Evolutionary conservation across 2,113 vertebrate species (phyloP).

Genomic region (Salvator merianae): DNA sequence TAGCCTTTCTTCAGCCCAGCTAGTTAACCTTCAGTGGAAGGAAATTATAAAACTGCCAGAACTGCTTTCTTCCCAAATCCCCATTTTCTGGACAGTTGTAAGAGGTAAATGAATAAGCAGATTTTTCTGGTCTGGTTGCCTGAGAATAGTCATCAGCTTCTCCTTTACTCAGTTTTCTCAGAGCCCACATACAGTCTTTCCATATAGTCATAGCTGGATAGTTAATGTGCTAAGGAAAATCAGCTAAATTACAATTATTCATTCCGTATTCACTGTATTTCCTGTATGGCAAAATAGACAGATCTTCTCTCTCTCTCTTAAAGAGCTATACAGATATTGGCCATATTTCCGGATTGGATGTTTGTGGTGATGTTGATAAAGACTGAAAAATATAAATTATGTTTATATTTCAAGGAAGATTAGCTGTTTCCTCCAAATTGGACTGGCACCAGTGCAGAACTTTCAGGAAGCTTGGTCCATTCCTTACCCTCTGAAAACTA

Average conservation of each 20-base stretch:
- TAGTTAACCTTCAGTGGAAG: background rate
- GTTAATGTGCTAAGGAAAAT: background rate
- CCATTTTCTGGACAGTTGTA: background rate
- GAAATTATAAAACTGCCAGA: background rate
- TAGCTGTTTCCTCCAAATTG: too few species aligned
- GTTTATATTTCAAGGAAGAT: too few species aligned
- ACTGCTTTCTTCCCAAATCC: background rate
- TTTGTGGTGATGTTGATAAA: too few species aligned
- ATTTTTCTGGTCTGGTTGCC: background rate
- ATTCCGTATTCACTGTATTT: background rate
- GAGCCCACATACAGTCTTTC: background rate
- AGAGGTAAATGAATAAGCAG: background rate
- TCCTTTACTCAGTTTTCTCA: background rate
- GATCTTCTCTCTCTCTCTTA: too few species aligned
- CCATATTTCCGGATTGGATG: too few species aligned
- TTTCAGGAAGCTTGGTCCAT: too few species aligned
- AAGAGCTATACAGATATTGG: too few species aligned
- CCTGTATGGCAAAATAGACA: background rate
- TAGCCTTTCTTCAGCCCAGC: background rate
- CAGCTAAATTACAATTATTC: background rate
- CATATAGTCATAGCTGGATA: background rate
- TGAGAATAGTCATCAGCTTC: background rate
- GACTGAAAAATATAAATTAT: too few species aligned
- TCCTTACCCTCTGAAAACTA: too few species aligned
- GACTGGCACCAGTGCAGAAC: too few species aligned